Evolutionary conservation across 2,888 invertebrate species (phyloP).

Genomic region (Drosophila ezoana): DNA sequence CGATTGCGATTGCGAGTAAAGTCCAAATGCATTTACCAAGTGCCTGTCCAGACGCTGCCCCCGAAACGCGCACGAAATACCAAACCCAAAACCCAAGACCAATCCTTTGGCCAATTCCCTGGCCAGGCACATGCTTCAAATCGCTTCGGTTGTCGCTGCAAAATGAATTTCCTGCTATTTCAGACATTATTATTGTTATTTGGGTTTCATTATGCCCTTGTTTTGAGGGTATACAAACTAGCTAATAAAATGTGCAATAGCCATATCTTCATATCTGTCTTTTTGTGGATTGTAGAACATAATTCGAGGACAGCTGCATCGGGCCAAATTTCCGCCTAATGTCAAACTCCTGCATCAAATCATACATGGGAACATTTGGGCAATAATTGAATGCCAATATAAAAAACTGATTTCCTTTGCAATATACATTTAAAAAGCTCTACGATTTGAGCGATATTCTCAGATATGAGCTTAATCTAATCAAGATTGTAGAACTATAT

Average conservation of each 20-base stretch:
- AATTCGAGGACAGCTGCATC: too few relatives aligned
- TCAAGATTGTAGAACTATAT: too few relatives aligned
- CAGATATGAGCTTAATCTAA: too few relatives aligned
- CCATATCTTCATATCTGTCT: too few relatives aligned
- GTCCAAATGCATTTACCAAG: conserved; percentile 24
- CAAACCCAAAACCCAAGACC: conserved; percentile 9
- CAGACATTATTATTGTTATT: conserved; percentile 56
- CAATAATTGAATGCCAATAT: too few relatives aligned
- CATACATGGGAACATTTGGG: too few relatives aligned
- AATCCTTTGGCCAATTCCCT: conserved; percentile 11
- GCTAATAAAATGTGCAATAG: neutral
- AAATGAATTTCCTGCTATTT: conserved; percentile 60
- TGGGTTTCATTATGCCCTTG: conserved; percentile 4
- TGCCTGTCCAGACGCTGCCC: conserved; percentile 4
- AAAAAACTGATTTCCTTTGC: too few relatives aligned
- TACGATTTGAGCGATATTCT: too few relatives aligned
- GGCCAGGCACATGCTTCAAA: conserved; percentile 7
- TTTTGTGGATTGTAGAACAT: too few relatives aligned
- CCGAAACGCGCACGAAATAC: neutral
- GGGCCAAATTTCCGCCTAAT: too few relatives aligned
- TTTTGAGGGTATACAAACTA: neutral
- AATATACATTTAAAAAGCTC: too few relatives aligned
- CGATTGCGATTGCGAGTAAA: conserved; percentile 2
- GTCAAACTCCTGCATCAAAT: too few relatives aligned
- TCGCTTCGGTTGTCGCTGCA: conserved; percentile 23